These are phyloP conservation scores for Heliopora coerulea DNA, from an alignment of 92 coral and sea anemone genomes.

Conservation along the genomic window DNA sequence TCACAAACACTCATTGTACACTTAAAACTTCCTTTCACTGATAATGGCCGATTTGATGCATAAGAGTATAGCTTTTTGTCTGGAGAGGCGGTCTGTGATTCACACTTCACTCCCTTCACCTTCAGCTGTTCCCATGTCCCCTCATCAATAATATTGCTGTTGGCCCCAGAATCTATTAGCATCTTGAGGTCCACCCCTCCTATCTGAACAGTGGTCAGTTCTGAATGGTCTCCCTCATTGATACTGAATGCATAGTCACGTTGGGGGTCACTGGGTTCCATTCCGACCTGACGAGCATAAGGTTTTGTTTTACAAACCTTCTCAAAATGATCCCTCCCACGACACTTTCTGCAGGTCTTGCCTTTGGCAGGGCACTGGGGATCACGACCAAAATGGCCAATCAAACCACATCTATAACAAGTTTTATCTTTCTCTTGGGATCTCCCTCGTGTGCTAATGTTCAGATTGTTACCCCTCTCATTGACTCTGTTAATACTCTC, in stretches of 20 bases:
- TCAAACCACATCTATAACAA: constrained; percentile 36
- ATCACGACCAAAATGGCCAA: constrained; percentile 40
- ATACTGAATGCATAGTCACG: constrained; percentile 44
- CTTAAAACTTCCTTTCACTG: constrained; percentile 42
- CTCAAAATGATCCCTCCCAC: constrained; percentile 31
- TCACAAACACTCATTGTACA: constrained; percentile 34
- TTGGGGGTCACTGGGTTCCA: constrained; percentile 8
- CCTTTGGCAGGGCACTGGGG: constrained; percentile 44
- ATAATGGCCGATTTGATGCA: constrained; percentile 46
- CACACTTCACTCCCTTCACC: constrained; percentile 26
- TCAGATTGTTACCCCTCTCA: background rate
- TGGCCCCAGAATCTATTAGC: constrained; percentile 47
- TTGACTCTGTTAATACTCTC: background rate
- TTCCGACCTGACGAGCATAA: constrained; percentile 19
- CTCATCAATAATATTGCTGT: constrained; percentile 30
- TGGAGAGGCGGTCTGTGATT: constrained; percentile 43
- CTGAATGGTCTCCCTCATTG: constrained; percentile 1
- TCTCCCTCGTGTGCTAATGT: background rate
- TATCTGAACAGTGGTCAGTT: constrained; percentile 17
- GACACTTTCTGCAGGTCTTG: constrained; percentile 48
- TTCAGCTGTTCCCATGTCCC: constrained; percentile 38
- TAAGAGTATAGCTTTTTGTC: constrained; percentile 41
- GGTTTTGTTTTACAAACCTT: constrained; percentile 31
- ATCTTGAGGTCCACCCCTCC: constrained; percentile 42
- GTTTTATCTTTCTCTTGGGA: constrained; percentile 16